Conservation (phyloP, 2,113 vertebrate genomes). For the Erinaceus europaeus region DNA sequence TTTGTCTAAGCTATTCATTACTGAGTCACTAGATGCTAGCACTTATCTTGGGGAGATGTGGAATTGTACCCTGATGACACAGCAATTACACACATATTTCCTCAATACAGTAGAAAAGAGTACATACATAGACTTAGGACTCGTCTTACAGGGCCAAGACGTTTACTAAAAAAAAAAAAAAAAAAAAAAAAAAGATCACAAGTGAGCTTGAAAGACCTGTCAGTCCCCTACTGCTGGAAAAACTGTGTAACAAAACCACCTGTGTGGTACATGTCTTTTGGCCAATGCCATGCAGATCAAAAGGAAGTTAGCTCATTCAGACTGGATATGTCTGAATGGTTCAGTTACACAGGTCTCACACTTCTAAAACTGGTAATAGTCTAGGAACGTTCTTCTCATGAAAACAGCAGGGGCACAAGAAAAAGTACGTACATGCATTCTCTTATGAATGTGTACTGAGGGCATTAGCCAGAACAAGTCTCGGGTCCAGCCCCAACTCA, state of each 20-base stretch:
- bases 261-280: not conserved
- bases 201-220: not conserved
- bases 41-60: not conserved
- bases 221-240: not conserved
- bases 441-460: not conserved
- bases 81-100: not conserved
- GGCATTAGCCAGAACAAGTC: not conserved
- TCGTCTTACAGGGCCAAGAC: not conserved
- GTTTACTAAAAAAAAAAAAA: slow-evolving; percentile 38
- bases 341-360: not conserved
- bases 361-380: not conserved
- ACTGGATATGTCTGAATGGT: not conserved
- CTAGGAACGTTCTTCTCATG: slow-evolving; percentile 14
- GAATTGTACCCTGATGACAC: not conserved
- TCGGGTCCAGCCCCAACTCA: not conserved
- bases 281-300: not conserved
- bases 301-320: slow-evolving; percentile 16
- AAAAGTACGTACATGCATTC: not conserved
- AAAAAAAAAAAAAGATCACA: no score
- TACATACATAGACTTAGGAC: no score
- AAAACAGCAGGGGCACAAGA: not conserved
- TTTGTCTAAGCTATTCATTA: not conserved
- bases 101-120: no score
- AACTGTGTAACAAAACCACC: not conserved
- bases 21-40: not conserved